A percentile compares a stretch with the other conserved stretches of the same genome.
Conservation (phyloP, 2,113 vertebrate genomes). For the Phylloscopus trochilus region DNA sequence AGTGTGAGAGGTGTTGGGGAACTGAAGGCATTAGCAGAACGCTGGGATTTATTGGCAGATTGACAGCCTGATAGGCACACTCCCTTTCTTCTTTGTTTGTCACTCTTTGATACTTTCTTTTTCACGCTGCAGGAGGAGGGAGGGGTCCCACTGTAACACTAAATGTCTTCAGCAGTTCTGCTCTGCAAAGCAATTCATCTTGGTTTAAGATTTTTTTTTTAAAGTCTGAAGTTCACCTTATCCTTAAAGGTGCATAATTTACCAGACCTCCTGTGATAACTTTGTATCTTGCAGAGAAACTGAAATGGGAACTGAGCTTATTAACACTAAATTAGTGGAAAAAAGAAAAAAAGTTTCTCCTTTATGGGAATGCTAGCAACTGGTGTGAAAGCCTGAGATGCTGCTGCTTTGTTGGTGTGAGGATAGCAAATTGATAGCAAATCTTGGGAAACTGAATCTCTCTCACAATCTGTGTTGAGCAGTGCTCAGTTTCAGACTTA, state of each 20-base stretch:
- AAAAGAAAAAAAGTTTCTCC: not conserved
- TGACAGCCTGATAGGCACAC: slow-evolving; percentile 47
- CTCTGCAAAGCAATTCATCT: not conserved
- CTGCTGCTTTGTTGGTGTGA: not conserved
- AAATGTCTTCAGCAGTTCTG: slow-evolving; percentile 1
- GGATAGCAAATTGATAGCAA: not conserved
- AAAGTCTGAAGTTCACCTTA: not conserved
- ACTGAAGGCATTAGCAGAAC: slow-evolving; percentile 39
- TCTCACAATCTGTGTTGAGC: not conserved
- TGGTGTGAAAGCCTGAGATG: not conserved
- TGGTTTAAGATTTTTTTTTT: not conserved
- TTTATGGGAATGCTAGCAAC: not conserved
- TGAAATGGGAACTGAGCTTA: slow-evolving; percentile 1
- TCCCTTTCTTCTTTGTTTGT: slow-evolving; percentile 45
- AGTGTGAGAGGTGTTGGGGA: not conserved
- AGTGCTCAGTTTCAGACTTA: not conserved
- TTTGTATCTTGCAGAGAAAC: not conserved
- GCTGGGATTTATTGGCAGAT: slow-evolving; percentile 57
- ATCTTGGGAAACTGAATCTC: not conserved
- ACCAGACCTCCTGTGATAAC: not conserved
- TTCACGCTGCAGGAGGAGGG: not conserved
- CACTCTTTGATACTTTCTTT: slow-evolving; percentile 39
- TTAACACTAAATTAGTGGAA: slow-evolving; percentile 17
- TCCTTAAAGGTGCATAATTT: slow-evolving; percentile 25
- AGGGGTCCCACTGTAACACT: not conserved